Evolutionary conservation across 2,797 vertebrate species (phyloP).

Genomic region (Tragelaphus oryx): DNA sequence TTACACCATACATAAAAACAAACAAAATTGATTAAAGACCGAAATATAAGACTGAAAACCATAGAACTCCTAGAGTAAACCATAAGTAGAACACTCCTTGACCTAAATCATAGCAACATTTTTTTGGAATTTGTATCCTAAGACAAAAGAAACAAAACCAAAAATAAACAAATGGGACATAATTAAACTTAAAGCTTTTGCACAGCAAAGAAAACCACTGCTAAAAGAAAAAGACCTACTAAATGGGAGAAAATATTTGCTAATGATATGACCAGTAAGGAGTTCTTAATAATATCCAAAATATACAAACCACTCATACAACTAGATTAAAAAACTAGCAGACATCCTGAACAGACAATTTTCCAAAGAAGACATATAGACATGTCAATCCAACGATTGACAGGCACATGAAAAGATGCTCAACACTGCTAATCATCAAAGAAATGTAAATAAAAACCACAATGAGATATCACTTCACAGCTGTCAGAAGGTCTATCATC

Average conservation of each 20-base stretch:
- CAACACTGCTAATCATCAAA: background rate
- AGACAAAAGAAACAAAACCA: background rate
- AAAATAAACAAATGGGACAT: background rate
- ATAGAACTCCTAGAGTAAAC: background rate
- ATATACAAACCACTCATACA: background rate
- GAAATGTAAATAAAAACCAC: background rate
- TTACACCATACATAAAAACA: background rate
- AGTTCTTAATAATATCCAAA: background rate
- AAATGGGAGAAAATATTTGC: background rate
- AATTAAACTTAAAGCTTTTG: background rate
- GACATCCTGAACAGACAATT: background rate
- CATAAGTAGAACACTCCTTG: background rate
- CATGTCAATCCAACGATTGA: background rate
- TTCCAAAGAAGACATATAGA: background rate
- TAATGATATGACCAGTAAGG: background rate
- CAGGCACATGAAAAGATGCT: background rate
- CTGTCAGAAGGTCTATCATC: background rate
- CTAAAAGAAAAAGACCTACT: background rate
- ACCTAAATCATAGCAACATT: background rate
- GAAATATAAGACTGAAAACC: background rate
- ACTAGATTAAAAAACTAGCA: background rate
- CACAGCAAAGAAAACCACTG: background rate
- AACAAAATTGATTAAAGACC: background rate
- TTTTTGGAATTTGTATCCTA: background rate
- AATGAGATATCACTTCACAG: background rate